A percentile compares a stretch with the other conserved stretches of the same genome.
Conservation (phyloP, 2,888 invertebrate species). For the Lasius fuliginosus region DNA sequence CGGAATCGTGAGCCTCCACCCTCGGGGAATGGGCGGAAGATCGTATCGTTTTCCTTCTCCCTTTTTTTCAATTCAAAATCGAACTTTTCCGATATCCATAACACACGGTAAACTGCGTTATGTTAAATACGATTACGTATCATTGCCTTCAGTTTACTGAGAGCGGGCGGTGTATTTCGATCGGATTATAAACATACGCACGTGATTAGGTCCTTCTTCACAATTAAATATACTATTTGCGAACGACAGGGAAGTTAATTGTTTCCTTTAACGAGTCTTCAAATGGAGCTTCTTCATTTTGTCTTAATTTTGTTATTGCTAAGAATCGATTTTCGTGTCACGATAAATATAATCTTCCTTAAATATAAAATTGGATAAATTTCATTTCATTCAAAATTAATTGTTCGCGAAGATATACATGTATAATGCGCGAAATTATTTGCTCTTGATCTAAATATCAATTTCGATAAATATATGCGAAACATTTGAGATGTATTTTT, state of each 20-base stretch:
- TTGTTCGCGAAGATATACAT: background rate
- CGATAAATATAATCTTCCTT: background rate
- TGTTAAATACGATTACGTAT: constrained; percentile 20
- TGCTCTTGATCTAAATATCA: background rate
- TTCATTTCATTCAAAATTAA: background rate
- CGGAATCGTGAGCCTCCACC: background rate
- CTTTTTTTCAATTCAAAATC: constrained; percentile 5
- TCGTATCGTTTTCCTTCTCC: background rate
- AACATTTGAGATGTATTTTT: background rate
- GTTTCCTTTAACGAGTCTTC: background rate
- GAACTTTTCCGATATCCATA: background rate
- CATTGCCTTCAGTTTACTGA: background rate
- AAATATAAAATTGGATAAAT: background rate
- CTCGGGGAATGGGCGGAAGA: background rate
- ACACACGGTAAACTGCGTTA: background rate
- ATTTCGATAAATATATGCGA: background rate
- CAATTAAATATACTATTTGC: background rate
- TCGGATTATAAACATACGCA: background rate
- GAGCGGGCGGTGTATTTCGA: background rate
- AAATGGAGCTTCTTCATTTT: background rate
- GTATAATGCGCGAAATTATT: background rate
- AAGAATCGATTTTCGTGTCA: background rate
- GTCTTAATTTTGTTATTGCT: constrained; percentile 16
- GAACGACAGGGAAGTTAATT: background rate
- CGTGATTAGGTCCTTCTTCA: background rate